Evolutionary conservation across 1,140 invertebrate genomes (phyloP).

Genomic region (Tetramorium parvispinum): DNA sequence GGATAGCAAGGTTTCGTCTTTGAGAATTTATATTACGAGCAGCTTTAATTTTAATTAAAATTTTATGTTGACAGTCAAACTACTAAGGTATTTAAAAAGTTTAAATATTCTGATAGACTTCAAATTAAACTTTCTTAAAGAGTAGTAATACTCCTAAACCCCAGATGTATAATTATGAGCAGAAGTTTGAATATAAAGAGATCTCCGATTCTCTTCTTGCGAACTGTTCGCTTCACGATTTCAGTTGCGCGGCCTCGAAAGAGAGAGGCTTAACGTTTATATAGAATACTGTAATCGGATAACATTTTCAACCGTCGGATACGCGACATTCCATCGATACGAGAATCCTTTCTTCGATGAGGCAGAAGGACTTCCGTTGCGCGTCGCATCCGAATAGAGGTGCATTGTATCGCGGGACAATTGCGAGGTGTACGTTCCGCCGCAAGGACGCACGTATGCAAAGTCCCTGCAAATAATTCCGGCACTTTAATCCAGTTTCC

Average conservation of each 20-base stretch:
- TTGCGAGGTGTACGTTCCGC: background rate
- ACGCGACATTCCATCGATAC: conserved; percentile 67
- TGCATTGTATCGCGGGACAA: conserved; percentile 60
- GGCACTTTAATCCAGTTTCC: conserved; percentile 73
- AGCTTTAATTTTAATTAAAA: conserved; percentile 10
- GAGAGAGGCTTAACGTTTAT: conserved; percentile 53
- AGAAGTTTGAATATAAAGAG: background rate
- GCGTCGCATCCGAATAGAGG: conserved; percentile 40
- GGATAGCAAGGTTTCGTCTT: background rate
- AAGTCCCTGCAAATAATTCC: conserved; percentile 74
- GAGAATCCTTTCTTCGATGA: conserved; percentile 47
- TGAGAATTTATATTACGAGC: background rate
- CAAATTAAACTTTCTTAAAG: background rate
- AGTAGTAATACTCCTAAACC: background rate
- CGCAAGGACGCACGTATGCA: conserved; percentile 68
- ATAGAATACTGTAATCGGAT: conserved; percentile 66
- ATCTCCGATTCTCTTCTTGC: background rate
- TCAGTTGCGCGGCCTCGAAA: conserved; percentile 11
- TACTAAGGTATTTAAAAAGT: conserved; percentile 2
- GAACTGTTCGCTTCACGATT: background rate
- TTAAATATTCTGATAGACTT: background rate
- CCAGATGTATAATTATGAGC: background rate
- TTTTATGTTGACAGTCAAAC: background rate
- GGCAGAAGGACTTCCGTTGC: conserved; percentile 64
- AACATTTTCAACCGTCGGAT: conserved; percentile 64